Percentiles rank a stretch among this genome's conserved stretches.
These are phyloP conservation scores for Loriculus beryllinus DNA, from an alignment of 2,797 vertebrate genomes.

Conservation along the genomic window DNA sequence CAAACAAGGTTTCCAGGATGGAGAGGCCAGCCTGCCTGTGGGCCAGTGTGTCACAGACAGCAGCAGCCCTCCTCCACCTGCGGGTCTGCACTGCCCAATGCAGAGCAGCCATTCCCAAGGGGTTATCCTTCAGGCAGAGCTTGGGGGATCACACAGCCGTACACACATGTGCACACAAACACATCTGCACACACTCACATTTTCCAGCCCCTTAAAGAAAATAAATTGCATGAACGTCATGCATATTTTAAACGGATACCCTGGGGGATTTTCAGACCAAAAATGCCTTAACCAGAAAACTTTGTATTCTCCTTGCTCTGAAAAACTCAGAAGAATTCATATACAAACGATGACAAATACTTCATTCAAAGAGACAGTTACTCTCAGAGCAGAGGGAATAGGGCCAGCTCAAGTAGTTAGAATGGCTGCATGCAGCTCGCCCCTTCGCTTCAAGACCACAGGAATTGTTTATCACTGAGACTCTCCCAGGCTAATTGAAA, in stretches of 20 bases:
- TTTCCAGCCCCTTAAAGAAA: conserved; percentile 58
- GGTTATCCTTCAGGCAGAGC: not conserved
- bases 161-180: not conserved
- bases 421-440: conserved; percentile 65
- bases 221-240: conserved; percentile 36
- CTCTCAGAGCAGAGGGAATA: conserved; percentile 43
- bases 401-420: conserved; percentile 36
- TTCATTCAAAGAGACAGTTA: conserved; percentile 61
- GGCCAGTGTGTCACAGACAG: rapidly evolving
- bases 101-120: rapidly evolving
- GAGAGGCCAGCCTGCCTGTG: not conserved
- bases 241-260: conserved; percentile 55
- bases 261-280: conserved; percentile 38
- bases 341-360: conserved; percentile 56
- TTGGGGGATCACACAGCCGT: not conserved
- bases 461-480: conserved; percentile 87
- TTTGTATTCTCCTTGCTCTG: conserved; percentile 45
- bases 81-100: rapidly evolving
- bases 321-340: conserved; percentile 50
- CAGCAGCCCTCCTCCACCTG: not conserved
- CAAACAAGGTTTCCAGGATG: rapidly evolving
- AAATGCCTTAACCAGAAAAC: conserved; percentile 58
- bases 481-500: conserved; percentile 86
- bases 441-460: conserved; percentile 80
- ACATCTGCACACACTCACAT: conserved; percentile 55